Evolutionary conservation across 2,888 invertebrate species (phyloP), one percentile per base, ranked within the genome.

Genomic region (Altica lythri): DNA sequence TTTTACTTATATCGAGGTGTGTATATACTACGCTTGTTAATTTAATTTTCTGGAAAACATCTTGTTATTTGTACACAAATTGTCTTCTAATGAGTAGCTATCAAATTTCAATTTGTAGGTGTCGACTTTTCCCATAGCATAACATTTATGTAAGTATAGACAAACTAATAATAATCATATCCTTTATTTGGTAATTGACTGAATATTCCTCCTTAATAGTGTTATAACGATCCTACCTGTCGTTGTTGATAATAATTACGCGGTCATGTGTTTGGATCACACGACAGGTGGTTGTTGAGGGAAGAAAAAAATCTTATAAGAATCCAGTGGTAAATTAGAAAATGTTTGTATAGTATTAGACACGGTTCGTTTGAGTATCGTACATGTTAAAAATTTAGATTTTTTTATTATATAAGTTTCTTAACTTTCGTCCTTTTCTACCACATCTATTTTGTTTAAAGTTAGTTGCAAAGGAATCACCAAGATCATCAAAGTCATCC

Each of bases 181-280:
- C 55, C 61, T 61, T 64, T 63, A 63, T 62, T 64, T 49, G 50
- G 60, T 66, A 65, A 66, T 66, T 66, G 65, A 61, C 47, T 45
- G 46, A 55, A 48, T 60, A 59, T 38, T 13, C 57, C 58, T 61
- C 61, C 63, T 61, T 60, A 62, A 54, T 43, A 52, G 52, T 43
- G 22, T 53, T 53, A 47, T 61, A 61, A 61, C 54, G 54, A 58
- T 40, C 30, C 48, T 54, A 56, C 55, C 61, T 58, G 58, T 56
- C 38, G 55, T 50, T 38, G n/a, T 38, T 10, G 19, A 19, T 42
- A 17, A 47, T 55, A 50, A 53, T 40, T 40, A 52, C 32, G 45
- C 17, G 34, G 50, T 58, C 60, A 53, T 54, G 56, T 58, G 58
- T 48, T 51, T 43, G 29, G 38, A 37, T 38, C 10, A 29, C 2